These are phyloP conservation scores for Hyperoodon ampullatus DNA, from an alignment of 2,113 vertebrate genomes.

Conservation along the genomic window DNA sequence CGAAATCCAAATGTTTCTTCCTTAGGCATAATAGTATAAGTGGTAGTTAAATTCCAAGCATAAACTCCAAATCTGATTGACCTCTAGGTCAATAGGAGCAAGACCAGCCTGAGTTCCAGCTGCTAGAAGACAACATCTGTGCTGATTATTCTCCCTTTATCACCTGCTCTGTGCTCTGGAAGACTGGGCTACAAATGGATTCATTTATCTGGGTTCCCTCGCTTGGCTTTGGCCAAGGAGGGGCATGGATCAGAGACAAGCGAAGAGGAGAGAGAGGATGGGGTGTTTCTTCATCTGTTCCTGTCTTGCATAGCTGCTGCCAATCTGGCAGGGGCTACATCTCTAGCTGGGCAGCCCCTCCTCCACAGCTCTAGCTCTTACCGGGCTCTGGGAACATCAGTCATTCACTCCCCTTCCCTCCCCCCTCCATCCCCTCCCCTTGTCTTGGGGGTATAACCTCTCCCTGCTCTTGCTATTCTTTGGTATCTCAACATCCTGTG, in stretches of 20 bases:
- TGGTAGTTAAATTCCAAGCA: not conserved
- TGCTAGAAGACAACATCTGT: not conserved
- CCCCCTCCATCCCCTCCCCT: not conserved
- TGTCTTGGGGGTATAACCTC: not conserved
- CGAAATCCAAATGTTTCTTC: constrained; percentile 46
- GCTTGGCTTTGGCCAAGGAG: not conserved
- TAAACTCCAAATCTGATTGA: constrained; percentile 3
- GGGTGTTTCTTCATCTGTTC: not conserved
- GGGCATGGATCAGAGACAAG: not conserved
- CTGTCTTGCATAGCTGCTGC: not conserved
- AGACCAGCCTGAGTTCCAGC: not conserved
- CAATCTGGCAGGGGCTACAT: not conserved
- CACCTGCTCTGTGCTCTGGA: not conserved
- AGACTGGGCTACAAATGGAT: not conserved
- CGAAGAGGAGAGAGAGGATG: not conserved
- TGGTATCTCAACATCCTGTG: not conserved
- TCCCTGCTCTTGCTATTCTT: not conserved
- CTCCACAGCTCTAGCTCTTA: not conserved
- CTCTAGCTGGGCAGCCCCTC: not conserved
- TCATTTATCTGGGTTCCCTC: not conserved
- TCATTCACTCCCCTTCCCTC: not conserved
- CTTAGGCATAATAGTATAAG: not conserved
- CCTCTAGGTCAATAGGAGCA: not conserved
- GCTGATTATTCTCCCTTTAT: not conserved
- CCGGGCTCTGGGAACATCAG: not conserved